Evolutionary conservation across 2,888 invertebrate genomes (phyloP).

Genomic region (Heliconius hortense): DNA sequence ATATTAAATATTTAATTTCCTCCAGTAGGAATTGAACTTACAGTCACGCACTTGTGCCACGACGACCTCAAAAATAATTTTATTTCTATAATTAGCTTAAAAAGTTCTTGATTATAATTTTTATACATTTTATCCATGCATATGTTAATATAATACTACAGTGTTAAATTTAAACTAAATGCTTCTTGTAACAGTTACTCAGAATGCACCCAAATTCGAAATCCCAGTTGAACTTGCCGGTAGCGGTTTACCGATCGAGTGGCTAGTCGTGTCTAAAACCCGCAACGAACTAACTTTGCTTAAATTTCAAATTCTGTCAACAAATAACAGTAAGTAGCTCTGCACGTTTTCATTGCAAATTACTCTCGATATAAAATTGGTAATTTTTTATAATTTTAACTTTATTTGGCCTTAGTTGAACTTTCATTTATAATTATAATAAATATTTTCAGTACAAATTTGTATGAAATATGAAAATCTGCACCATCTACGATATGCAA

Average conservation of each 20-base stretch:
- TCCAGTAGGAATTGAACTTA: no score
- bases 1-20: no score
- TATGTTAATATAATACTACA: background rate
- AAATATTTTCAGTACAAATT: background rate
- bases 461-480: background rate
- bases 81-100: background rate
- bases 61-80: no score
- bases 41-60: no score
- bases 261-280: conserved; percentile 55
- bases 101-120: background rate
- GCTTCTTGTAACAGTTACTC: conserved; percentile 29
- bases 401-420: background rate
- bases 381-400: background rate
- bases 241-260: conserved; percentile 53
- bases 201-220: conserved; percentile 39
- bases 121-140: background rate
- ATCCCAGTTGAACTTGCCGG: conserved; percentile 46
- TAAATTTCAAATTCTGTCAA: conserved; percentile 26
- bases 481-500: background rate
- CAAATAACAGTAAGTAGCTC: conserved; percentile 23
- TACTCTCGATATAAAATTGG: background rate
- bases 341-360: conserved; percentile 7
- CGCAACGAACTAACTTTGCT: conserved; percentile 30
- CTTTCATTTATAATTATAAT: background rate
- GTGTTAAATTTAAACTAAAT: conserved; percentile 11